These are phyloP conservation scores for Cromileptes altivelis DNA, from an alignment of 2,113 vertebrate genomes.

Conservation along the genomic window DNA sequence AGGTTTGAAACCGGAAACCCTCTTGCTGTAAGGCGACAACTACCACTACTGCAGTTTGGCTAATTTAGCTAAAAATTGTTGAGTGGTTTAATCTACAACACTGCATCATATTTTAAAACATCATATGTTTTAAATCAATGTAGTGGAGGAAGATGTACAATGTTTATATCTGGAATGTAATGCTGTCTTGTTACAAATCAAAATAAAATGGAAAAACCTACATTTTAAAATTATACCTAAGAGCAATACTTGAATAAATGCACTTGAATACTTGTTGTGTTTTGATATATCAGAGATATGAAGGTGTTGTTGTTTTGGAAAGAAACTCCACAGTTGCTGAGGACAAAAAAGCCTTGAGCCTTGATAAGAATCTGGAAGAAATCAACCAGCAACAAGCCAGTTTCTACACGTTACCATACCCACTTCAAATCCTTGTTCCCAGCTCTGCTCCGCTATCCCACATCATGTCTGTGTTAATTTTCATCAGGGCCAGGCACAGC, in stretches of 20 bases:
- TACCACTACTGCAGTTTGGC: too few relatives aligned
- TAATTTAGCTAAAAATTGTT: too few relatives aligned
- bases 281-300: background rate
- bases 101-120: too few relatives aligned
- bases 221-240: background rate
- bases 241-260: background rate
- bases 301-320: background rate
- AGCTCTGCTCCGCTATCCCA: constrained; percentile 42
- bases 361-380: background rate
- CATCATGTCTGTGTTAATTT: constrained; percentile 64
- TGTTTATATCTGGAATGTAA: background rate
- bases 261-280: background rate
- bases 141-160: background rate
- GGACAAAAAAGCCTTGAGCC: background rate
- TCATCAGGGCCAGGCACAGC: constrained; percentile 66
- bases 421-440: constrained; percentile 44
- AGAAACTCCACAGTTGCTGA: background rate
- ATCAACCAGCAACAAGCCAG: background rate
- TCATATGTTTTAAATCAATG: too few relatives aligned
- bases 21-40: too few relatives aligned
- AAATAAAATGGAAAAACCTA: background rate
- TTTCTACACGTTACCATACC: constrained; percentile 19
- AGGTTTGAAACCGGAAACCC: too few relatives aligned
- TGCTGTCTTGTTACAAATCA: background rate
- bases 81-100: too few relatives aligned